phyloP scores from a whole-genome alignment of 2,113 vertebrate genomes.

The Petroica traversi region DNA sequence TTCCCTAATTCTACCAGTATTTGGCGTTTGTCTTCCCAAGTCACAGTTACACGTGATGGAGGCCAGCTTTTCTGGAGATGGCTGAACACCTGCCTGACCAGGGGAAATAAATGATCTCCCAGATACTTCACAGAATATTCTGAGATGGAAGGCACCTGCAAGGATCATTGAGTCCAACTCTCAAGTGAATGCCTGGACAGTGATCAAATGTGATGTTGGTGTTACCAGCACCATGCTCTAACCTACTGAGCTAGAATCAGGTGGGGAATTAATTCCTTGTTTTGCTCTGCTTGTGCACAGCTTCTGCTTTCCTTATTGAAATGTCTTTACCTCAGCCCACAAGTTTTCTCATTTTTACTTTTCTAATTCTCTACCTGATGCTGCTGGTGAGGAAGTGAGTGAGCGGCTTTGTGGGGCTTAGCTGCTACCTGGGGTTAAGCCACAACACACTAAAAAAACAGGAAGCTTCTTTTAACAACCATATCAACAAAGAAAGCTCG shows the following conservation, averaged over 20 bases:
- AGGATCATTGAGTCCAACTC: background rate
- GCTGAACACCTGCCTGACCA: background rate
- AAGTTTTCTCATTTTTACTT: background rate
- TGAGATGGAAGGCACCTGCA: background rate
- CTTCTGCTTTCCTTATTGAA: background rate
- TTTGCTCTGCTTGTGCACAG: background rate
- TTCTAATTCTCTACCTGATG: background rate
- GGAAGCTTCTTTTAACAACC: background rate
- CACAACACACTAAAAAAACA: background rate
- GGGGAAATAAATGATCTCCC: background rate
- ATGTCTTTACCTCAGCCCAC: background rate
- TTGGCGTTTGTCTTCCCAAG: background rate
- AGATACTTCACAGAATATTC: background rate
- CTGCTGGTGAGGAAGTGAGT: background rate
- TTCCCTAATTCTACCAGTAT: background rate
- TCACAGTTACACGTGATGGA: fast-evolving
- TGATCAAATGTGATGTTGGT: fast-evolving
- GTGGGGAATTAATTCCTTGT: background rate
- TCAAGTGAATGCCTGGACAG: background rate
- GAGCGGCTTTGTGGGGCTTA: background rate
- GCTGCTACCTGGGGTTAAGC: background rate
- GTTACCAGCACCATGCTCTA: background rate
- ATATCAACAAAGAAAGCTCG: background rate
- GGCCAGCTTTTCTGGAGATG: background rate
- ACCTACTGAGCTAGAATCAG: background rate